Evolutionary conservation across 2,888 invertebrate genomes (phyloP), one percentile per base, ranked within the genome.

Genomic region (Drosophila atripex): DNA sequence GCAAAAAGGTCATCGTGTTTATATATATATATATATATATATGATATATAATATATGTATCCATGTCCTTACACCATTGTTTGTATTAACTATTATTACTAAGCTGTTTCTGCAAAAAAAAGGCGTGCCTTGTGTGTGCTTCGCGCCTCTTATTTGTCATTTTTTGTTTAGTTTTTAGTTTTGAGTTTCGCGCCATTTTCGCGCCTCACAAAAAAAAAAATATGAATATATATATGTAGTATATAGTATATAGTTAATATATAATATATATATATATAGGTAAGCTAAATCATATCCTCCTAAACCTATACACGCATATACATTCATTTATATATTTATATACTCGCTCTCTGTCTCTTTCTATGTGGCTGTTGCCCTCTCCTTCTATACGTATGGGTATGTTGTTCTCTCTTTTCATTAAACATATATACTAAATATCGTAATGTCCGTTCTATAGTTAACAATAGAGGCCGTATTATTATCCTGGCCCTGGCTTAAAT

Each of bases 401-500:
- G 68, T 63, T 50, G 14, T 53, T 32, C 7, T 25, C 25, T 25
- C 3, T 25, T 25, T 25, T 28, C 28, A 9, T 28, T 28, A 28
- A 28, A 32, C 57, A 52, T 49, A 57, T 63, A 58, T 78, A 71
- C 45, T 59, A 58, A 65, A 79, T 65, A 69, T 70, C 73, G 60
- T 71, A 64, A 58, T 78, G 65, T 47, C 68, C 53, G 23, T 71
- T 43, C 45, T 73, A 66, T 58, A 65, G 69, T 64, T 77, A 80
- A 71, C 60, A 60, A 50, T 46, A 50, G 58, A 58, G 58, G 60
- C 60, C 60, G 23, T 7, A 18, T 47, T 57, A 47, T 39, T 57
- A 58, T 47, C 39, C 46, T 32, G 9, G 45, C 56, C 38, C 56
- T 3, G 59, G 21, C 46, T 87, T 96, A 99, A 93, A 99, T 99